phyloP scores from a whole-genome alignment of 1,140 invertebrate genomes.

The honey bee (Apis mellifera) region Amel_HAv3.1 CM009933.2:3022501-3023000 shows the following conservation, averaged over 20 bases:
- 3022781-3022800: background rate
- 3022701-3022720: constrained; percentile 1
- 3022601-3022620: too few species aligned
- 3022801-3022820: background rate
- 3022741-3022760: background rate
- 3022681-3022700: background rate
- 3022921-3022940: background rate
- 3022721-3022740: background rate
- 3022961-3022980: too few species aligned
- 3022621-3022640: too few species aligned
- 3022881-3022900: background rate
- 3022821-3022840: background rate
- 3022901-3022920: background rate
- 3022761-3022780: background rate
- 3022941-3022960: too few species aligned
- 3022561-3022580: too few species aligned
- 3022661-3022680: too few species aligned
- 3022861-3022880: background rate
- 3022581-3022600: too few species aligned
- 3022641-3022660: too few species aligned
- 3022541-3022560: too few species aligned
- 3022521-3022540: too few species aligned
- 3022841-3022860: constrained; percentile 17
- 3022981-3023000: too few species aligned
- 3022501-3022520: too few species aligned